Conservation (phyloP, 2,888 invertebrate species). For the Charanyca ferruginea region DNA sequence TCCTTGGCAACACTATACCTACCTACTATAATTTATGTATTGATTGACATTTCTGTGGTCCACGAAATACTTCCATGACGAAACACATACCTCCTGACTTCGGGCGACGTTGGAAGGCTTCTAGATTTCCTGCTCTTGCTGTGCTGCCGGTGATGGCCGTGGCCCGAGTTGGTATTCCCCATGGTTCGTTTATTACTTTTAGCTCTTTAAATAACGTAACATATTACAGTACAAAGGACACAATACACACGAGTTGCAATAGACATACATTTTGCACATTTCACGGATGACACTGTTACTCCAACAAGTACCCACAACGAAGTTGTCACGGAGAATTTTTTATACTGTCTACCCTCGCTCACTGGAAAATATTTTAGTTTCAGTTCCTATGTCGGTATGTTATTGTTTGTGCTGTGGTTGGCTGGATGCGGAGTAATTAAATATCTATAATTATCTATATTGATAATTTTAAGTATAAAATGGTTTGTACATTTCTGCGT, state of each 20-base stretch:
- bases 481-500: not conserved
- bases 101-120: slow-evolving; percentile 95
- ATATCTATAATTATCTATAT: slow-evolving; percentile 5
- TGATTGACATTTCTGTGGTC: slow-evolving; percentile 17
- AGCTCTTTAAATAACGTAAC: slow-evolving; percentile 54
- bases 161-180: slow-evolving; percentile 88
- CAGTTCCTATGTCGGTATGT: slow-evolving; percentile 26
- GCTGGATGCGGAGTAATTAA: slow-evolving; percentile 25
- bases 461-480: not conserved
- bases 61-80: slow-evolving; percentile 16
- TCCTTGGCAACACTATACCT: slow-evolving; percentile 21
- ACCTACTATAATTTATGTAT: slow-evolving; percentile 8
- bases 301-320: slow-evolving; percentile 37
- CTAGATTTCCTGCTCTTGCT: slow-evolving; percentile 92
- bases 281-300: slow-evolving; percentile 46
- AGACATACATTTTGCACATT: slow-evolving; percentile 57
- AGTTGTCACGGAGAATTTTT: slow-evolving; percentile 58
- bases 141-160: slow-evolving; percentile 82
- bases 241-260: slow-evolving; percentile 53
- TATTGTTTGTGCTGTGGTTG: slow-evolving; percentile 34
- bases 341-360: slow-evolving; percentile 52
- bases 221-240: slow-evolving; percentile 50
- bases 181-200: slow-evolving; percentile 70
- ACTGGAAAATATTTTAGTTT: slow-evolving; percentile 46
- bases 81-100: slow-evolving; percentile 92